These are phyloP conservation scores for Zeugodacus cucurbitae DNA, from an alignment of 1,140 invertebrate species.

Conservation along the genomic window DNA sequence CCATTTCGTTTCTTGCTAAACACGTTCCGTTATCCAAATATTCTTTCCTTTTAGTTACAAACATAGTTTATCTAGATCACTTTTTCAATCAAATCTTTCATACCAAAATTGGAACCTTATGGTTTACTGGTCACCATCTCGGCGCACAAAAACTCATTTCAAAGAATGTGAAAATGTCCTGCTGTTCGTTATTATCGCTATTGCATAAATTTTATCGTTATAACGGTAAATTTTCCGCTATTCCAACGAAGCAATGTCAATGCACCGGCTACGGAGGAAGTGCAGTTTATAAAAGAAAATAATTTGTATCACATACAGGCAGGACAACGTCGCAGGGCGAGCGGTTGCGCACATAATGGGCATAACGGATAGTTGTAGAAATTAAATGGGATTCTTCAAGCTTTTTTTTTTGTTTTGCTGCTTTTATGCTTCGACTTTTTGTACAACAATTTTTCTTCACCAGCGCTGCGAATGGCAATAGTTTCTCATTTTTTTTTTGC, in stretches of 20 bases:
- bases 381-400: slow-evolving; percentile 9
- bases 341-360: neutral
- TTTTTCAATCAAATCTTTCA: no score
- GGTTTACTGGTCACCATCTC: no score
- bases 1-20: no score
- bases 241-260: neutral
- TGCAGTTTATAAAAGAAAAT: slow-evolving; percentile 13
- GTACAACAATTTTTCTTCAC: neutral
- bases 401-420: no score
- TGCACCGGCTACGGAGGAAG: neutral
- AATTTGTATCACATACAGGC: neutral
- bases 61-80: no score
- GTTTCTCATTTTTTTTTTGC: neutral
- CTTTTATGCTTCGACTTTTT: neutral
- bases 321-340: no score
- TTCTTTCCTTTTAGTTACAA: no score
- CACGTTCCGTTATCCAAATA: no score
- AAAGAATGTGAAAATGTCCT: slow-evolving; percentile 37
- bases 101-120: no score
- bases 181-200: slow-evolving; percentile 34
- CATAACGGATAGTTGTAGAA: slow-evolving; percentile 32
- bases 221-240: slow-evolving; percentile 29
- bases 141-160: neutral
- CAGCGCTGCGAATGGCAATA: neutral
- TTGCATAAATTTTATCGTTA: slow-evolving; percentile 31